Percentiles rank a stretch among this genome's conserved stretches.
These are phyloP conservation scores for Callimorpha dominula DNA, from an alignment of 2,888 invertebrate species.

Conservation along the genomic window DNA sequence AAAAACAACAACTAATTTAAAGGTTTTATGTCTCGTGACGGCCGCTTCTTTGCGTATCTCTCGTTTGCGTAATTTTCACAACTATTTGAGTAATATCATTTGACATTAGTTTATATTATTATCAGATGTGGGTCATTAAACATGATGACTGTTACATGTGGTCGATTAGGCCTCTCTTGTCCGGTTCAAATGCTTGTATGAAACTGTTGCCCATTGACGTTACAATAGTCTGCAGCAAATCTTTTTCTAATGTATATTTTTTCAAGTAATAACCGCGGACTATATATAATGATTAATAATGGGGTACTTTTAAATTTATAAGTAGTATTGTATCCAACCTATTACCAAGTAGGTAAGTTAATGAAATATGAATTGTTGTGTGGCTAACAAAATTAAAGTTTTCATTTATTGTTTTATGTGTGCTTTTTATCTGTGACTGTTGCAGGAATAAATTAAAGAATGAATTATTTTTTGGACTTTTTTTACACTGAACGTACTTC, in stretches of 20 bases:
- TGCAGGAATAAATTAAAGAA: slow-evolving; percentile 20
- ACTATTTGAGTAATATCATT: neutral
- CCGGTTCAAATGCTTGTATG: too few relatives aligned
- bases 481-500: neutral
- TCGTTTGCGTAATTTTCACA: too few relatives aligned
- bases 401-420: slow-evolving; percentile 4
- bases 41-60: too few relatives aligned
- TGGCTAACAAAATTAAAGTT: neutral
- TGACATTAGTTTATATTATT: too few relatives aligned
- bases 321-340: slow-evolving; percentile 1
- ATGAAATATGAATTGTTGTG: neutral
- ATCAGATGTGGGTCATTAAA: too few relatives aligned
- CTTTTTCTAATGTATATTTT: neutral
- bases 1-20: too few relatives aligned
- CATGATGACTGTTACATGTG: neutral
- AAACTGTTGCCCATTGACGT: neutral
- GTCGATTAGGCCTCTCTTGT: neutral
- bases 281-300: neutral
- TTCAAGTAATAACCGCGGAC: neutral
- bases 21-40: too few relatives aligned
- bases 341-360: neutral
- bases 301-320: neutral
- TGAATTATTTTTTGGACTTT: slow-evolving; percentile 4
- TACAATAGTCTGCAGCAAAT: neutral
- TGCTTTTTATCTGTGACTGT: slow-evolving; percentile 20